Conservation (phyloP, 1,140 invertebrate species). For the Solenopsis fugax region DNA sequence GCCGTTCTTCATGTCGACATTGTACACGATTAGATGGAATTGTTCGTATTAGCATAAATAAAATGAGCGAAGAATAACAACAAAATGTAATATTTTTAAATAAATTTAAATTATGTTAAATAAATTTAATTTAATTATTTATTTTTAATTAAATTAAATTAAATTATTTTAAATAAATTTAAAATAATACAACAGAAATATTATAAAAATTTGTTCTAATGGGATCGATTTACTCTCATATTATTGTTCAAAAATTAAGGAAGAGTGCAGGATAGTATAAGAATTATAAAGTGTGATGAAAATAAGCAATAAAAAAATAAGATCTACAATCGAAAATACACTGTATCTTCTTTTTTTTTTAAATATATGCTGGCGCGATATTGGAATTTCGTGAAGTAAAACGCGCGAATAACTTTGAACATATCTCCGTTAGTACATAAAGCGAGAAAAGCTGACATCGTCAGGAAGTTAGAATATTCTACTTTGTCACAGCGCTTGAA, state of each 20-base stretch:
- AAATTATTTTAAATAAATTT: too few species aligned
- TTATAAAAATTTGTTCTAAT: not conserved
- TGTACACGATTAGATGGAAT: not conserved
- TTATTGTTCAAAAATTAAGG: not conserved
- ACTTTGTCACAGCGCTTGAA: slow-evolving; percentile 53
- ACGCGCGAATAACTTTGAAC: slow-evolving; percentile 17
- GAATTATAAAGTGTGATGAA: not conserved
- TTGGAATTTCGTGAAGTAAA: slow-evolving; percentile 26
- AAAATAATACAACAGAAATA: not conserved
- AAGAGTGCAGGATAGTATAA: not conserved
- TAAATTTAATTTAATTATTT: too few species aligned
- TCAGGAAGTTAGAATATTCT: slow-evolving; percentile 50
- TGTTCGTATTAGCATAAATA: not conserved
- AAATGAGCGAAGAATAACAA: not conserved
- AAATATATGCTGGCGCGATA: slow-evolving; percentile 25
- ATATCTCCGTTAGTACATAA: slow-evolving; percentile 34
- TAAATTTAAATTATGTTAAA: too few species aligned
- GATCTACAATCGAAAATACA: not conserved
- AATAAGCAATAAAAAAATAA: not conserved
- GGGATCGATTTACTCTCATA: not conserved
- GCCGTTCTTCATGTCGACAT: not conserved
- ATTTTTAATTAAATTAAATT: too few species aligned
- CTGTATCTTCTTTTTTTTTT: not conserved
- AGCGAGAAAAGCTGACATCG: slow-evolving; percentile 34
- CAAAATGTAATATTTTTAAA: not conserved